phyloP scores from a whole-genome alignment of 2,888 invertebrate species.

The Diarsia dahlii region DNA sequence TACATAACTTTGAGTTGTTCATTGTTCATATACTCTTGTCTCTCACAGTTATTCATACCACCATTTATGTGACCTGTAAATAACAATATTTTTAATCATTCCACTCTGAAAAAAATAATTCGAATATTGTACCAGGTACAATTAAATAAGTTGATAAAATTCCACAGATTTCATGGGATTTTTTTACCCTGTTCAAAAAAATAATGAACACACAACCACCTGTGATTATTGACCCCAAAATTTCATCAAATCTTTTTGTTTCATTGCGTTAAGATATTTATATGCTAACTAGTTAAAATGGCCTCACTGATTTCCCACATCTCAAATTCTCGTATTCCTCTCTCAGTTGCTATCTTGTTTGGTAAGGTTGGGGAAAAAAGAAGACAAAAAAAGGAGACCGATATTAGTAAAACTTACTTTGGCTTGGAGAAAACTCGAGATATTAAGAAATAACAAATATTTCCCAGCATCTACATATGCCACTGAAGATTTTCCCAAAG shows the following conservation, averaged over 20 bases:
- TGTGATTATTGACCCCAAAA: neutral
- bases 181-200: no score
- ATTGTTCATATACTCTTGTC: conserved; percentile 84
- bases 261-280: neutral
- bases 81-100: neutral
- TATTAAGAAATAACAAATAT: no score
- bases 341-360: no score
- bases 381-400: no score
- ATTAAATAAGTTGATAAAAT: neutral
- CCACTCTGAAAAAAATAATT: neutral
- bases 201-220: neutral
- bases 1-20: conserved; percentile 86
- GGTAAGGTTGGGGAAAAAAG: no score
- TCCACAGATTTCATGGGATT: neutral
- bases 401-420: no score
- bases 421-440: no score
- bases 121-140: neutral
- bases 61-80: conserved; percentile 84
- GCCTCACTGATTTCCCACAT: no score
- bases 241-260: neutral
- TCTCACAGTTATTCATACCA: conserved; percentile 83
- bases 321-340: no score
- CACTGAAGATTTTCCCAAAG: no score
- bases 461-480: no score
- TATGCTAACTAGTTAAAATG: neutral